phyloP scores from a whole-genome alignment of 2,888 invertebrate genomes.

The Torymus texanus region DNA sequence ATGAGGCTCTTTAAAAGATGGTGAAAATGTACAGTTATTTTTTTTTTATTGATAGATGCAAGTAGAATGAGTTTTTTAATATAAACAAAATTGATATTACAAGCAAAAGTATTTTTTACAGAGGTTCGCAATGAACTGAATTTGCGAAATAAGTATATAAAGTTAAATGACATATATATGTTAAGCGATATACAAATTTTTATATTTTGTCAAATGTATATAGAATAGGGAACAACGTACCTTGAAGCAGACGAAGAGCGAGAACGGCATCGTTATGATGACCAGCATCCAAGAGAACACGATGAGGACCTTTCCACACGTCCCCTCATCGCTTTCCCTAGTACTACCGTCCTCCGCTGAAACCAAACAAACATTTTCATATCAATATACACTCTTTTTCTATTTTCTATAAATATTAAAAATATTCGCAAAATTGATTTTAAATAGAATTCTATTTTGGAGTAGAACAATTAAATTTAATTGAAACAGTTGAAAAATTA shows the following conservation, averaged over 20 bases:
- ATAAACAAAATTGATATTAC: neutral
- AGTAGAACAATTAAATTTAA: too few relatives aligned
- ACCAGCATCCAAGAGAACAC: slow-evolving; percentile 89
- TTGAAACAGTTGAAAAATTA: too few relatives aligned
- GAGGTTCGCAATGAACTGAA: neutral
- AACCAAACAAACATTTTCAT: slow-evolving; percentile 8
- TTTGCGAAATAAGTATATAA: neutral
- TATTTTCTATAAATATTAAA: neutral
- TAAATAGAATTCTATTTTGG: too few relatives aligned
- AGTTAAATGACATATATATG: too few relatives aligned
- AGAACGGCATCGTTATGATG: slow-evolving; percentile 91
- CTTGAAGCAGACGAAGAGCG: slow-evolving; percentile 94
- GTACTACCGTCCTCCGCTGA: slow-evolving; percentile 48
- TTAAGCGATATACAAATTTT: too few relatives aligned
- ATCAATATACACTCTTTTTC: neutral
- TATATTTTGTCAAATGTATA: too few relatives aligned
- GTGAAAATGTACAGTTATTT: too few relatives aligned
- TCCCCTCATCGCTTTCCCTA: slow-evolving; percentile 78
- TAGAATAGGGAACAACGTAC: slow-evolving; percentile 75
- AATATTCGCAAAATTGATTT: too few relatives aligned
- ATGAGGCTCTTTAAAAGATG: too few relatives aligned
- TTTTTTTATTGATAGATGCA: too few relatives aligned
- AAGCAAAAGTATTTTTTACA: neutral
- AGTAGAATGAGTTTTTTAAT: neutral
- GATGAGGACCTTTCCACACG: slow-evolving; percentile 90